Evolutionary conservation across 2,113 vertebrate species (phyloP).

Genomic region (Aphelocoma coerulescens): DNA sequence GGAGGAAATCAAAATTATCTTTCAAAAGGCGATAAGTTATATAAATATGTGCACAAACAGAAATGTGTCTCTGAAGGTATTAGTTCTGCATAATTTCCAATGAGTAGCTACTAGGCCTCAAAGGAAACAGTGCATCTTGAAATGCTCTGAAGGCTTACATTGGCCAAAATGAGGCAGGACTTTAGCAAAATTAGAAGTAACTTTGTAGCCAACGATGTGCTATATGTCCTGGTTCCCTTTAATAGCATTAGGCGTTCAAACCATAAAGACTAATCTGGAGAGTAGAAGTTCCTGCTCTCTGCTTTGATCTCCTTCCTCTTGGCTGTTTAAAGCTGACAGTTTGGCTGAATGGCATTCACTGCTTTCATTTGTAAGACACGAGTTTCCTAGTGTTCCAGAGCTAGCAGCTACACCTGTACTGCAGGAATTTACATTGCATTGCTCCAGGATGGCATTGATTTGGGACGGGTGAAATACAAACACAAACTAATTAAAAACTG

Average conservation of each 20-base stretch:
- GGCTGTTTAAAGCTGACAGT: slow-evolving; percentile 78
- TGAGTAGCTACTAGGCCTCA: slow-evolving; percentile 52
- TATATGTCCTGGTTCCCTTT: slow-evolving; percentile 69
- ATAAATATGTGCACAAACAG: slow-evolving; percentile 61
- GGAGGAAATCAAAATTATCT: slow-evolving; percentile 52
- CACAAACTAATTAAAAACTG: slow-evolving; percentile 83
- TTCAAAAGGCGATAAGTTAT: slow-evolving; percentile 41
- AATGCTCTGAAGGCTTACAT: slow-evolving; percentile 32
- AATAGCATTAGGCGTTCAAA: slow-evolving; percentile 73
- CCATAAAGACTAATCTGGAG: slow-evolving; percentile 74
- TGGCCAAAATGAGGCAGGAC: slow-evolving; percentile 49
- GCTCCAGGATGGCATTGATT: slow-evolving; percentile 79
- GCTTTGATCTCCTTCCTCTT: slow-evolving; percentile 80
- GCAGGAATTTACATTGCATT: slow-evolving; percentile 77
- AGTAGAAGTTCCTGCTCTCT: slow-evolving; percentile 72
- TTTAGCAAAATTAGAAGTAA: slow-evolving; percentile 56
- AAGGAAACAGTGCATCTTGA: slow-evolving; percentile 52
- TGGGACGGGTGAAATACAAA: slow-evolving; percentile 76
- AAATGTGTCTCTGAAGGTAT: slow-evolving; percentile 62
- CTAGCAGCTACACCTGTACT: slow-evolving; percentile 83
- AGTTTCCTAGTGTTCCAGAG: slow-evolving; percentile 72
- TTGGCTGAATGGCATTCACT: slow-evolving; percentile 76
- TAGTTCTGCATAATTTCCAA: slow-evolving; percentile 61
- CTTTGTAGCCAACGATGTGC: slow-evolving; percentile 63
- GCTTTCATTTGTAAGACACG: slow-evolving; percentile 81